Base-by-base conservation (phyloP, 2,888 invertebrate genomes). In the Dorcus hopei region DNA sequence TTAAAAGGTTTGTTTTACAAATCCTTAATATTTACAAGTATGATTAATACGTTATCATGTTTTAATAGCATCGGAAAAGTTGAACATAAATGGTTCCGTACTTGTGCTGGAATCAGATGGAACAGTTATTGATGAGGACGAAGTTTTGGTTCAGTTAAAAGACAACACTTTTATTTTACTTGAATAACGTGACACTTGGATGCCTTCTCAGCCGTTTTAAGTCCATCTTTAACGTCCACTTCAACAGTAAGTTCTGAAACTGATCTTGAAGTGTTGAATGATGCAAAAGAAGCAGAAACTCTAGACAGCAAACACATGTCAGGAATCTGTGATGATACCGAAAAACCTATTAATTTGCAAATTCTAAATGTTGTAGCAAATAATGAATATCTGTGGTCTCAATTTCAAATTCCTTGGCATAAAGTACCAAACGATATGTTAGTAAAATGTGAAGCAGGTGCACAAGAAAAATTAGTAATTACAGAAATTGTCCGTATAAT, bases 331-430 rank as follows among this genome's bases (percentile, higher is more conserved):
- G 45, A 45, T 9, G 45, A 45, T 3, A 45, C 8, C 9, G 45
- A 45, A 45, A 45, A 45, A 3, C 0, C 45, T 4, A n/a, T 19
- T 26, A 26, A 26, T 26, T 26, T 26, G 26, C 26, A 26, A 26
- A 26, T 26, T 45, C 6, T 14, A 42, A 14, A 6, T 42, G 42
- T 11, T 2, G 11, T 1, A 14, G 14, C 14, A 45, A 11, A 11
- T 11, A 61, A 59, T 23, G 59, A 61, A 49, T 57, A 52, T 16
- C 33, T 48, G n/a, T 62, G 62, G 59, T 33, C 48, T 9, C 23
- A 42, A n/a, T 63, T 59, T 48, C 48, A 61, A 54, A 58, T 61
- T 41, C 53, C 56, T 16, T 63, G 58, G 57, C 33, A 61, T 26
- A 58, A 61, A 54, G 47, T 61, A 14, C 58, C 62, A 2, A 45